Conservation (phyloP, 2,888 invertebrate species). For the Andrena minutula region DNA sequence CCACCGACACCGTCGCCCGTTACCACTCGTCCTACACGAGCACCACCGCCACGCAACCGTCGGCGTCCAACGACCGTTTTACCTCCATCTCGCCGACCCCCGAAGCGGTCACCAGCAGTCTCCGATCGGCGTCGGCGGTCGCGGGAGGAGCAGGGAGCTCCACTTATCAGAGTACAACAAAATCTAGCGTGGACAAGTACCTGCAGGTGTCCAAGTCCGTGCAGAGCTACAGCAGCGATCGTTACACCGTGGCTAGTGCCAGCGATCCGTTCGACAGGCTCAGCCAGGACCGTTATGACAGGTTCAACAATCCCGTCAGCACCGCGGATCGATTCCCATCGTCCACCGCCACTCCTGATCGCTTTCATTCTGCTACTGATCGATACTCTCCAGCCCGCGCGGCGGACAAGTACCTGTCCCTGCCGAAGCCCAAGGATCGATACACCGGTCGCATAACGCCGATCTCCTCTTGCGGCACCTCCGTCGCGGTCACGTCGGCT, state of each 20-base stretch:
- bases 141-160: not conserved
- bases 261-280: conserved; percentile 70
- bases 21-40: conserved; percentile 69
- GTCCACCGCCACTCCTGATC: conserved; percentile 68
- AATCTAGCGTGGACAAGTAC: conserved; percentile 78
- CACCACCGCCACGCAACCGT: conserved; percentile 73
- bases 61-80: conserved; percentile 72
- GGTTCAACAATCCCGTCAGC: conserved; percentile 47
- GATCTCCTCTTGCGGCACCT: conserved; percentile 59
- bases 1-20: conserved; percentile 76
- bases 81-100: conserved; percentile 68
- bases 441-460: conserved; percentile 74
- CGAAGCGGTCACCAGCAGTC: conserved; percentile 52
- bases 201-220: conserved; percentile 80
- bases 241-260: conserved; percentile 65
- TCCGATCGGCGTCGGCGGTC: conserved; percentile 9
- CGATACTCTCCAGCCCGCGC: conserved; percentile 81
- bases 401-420: conserved; percentile 81
- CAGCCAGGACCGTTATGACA: conserved; percentile 69
- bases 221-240: conserved; percentile 76
- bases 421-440: conserved; percentile 83
- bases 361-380: conserved; percentile 78
- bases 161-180: conserved; percentile 64
- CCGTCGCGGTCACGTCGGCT: conserved; percentile 64
- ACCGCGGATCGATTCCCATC: conserved; percentile 70